Evolutionary conservation across 2,113 vertebrate species (phyloP).

Genomic region (Labeo rohita): DNA sequence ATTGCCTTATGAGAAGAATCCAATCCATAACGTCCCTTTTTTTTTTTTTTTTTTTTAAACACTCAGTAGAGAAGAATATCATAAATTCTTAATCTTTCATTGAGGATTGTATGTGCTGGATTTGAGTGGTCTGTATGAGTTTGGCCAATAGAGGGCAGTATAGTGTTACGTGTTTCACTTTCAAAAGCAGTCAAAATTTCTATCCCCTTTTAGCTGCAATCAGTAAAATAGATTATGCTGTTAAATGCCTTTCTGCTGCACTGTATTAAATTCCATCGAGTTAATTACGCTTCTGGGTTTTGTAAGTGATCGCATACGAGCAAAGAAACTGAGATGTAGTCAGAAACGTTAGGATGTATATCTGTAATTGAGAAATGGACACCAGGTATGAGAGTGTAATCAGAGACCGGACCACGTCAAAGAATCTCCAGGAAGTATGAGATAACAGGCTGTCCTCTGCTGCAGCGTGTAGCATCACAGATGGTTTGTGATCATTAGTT

Average conservation of each 20-base stretch:
- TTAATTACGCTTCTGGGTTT: constrained; percentile 49
- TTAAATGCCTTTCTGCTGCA: background rate
- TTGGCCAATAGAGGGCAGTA: constrained; percentile 66
- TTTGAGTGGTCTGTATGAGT: background rate
- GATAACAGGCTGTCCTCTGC: background rate
- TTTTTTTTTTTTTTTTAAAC: background rate
- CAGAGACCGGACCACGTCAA: constrained; percentile 50
- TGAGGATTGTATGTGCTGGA: background rate
- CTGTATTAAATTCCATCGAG: constrained; percentile 15
- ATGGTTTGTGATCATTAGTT: constrained; percentile 21
- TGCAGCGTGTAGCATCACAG: background rate
- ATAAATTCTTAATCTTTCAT: background rate
- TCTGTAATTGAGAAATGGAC: constrained; percentile 65
- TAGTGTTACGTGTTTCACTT: constrained; percentile 34
- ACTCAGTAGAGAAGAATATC: background rate
- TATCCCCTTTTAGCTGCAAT: background rate
- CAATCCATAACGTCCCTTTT: background rate
- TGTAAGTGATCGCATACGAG: constrained; percentile 55
- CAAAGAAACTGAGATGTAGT: constrained; percentile 63
- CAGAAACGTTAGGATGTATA: constrained; percentile 64
- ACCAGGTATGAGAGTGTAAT: constrained; percentile 66
- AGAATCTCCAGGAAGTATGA: background rate
- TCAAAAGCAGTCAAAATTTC: background rate
- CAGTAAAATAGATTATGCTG: background rate
- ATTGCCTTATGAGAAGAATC: background rate